Evolutionary conservation across 2,888 invertebrate species (phyloP).

Genomic region (Spialia ferax): DNA sequence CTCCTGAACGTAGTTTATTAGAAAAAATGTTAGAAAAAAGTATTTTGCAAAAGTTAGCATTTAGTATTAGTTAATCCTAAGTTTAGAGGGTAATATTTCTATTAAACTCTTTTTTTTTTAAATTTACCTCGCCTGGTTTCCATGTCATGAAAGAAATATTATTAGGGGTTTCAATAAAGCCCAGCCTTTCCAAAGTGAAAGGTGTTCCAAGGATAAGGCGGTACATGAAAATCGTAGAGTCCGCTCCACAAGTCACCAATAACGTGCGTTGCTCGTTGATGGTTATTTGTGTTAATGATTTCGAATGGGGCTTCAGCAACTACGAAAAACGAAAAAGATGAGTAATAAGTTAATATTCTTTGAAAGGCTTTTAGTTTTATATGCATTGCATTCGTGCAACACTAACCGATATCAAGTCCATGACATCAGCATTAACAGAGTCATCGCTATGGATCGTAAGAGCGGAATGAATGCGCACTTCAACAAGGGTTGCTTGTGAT

Average conservation of each 20-base stretch:
- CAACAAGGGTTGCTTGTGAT: slow-evolving; percentile 54
- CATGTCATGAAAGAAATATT: slow-evolving; percentile 89
- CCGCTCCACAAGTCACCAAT: slow-evolving; percentile 89
- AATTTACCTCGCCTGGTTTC: slow-evolving; percentile 84
- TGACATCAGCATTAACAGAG: slow-evolving; percentile 62
- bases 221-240: slow-evolving; percentile 90
- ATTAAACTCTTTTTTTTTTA: not conserved
- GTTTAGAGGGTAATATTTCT: too few relatives aligned
- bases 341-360: not conserved
- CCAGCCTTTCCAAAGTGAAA: slow-evolving; percentile 87
- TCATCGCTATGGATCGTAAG: slow-evolving; percentile 74
- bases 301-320: slow-evolving; percentile 89
- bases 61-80: too few relatives aligned
- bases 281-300: slow-evolving; percentile 87
- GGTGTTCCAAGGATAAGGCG: slow-evolving; percentile 70
- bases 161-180: slow-evolving; percentile 89
- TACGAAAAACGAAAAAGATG: slow-evolving; percentile 57
- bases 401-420: slow-evolving; percentile 72
- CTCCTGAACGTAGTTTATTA: slow-evolving; percentile 57
- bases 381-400: too few relatives aligned
- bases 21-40: not conserved
- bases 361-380: too few relatives aligned
- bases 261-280: slow-evolving; percentile 86
- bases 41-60: too few relatives aligned
- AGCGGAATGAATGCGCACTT: slow-evolving; percentile 68